Evolutionary conservation across 2,113 vertebrate genomes (phyloP).

Genomic region (Xiphophorus couchianus): DNA sequence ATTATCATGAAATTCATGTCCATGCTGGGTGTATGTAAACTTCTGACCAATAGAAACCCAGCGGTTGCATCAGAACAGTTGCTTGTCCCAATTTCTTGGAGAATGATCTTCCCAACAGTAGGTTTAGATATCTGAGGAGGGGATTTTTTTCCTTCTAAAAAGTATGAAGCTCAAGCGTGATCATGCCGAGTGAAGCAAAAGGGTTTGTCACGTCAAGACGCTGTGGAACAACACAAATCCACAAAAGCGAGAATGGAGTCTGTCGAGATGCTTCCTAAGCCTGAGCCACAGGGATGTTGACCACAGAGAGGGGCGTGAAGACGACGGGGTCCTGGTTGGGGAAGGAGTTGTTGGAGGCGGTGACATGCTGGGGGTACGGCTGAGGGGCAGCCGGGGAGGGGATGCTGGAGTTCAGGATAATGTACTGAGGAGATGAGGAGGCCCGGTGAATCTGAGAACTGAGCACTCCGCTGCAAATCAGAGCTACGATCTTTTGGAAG

Average conservation of each 20-base stretch:
- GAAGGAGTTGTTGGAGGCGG: background rate
- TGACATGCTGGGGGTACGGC: background rate
- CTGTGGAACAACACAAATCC: background rate
- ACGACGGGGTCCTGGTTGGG: constrained; percentile 37
- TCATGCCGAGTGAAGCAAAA: background rate
- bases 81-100: background rate
- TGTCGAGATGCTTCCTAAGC: background rate
- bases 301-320: constrained; percentile 55
- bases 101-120: background rate
- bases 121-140: background rate
- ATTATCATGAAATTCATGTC: too few relatives aligned
- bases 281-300: constrained; percentile 36
- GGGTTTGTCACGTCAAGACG: background rate
- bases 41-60: too few relatives aligned
- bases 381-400: constrained; percentile 1
- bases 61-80: too few relatives aligned
- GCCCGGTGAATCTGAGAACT: constrained; percentile 15
- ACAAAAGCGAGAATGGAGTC: background rate
- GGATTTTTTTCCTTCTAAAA: constrained; percentile 24
- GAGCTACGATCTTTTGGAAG: constrained; percentile 45
- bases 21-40: too few relatives aligned
- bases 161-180: background rate
- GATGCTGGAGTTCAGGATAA: constrained; percentile 44
- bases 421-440: constrained; percentile 46
- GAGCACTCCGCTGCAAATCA: constrained; percentile 62